These are phyloP conservation scores for Morpho helenor DNA, from an alignment of 2,888 invertebrate genomes.

Conservation along the genomic window DNA sequence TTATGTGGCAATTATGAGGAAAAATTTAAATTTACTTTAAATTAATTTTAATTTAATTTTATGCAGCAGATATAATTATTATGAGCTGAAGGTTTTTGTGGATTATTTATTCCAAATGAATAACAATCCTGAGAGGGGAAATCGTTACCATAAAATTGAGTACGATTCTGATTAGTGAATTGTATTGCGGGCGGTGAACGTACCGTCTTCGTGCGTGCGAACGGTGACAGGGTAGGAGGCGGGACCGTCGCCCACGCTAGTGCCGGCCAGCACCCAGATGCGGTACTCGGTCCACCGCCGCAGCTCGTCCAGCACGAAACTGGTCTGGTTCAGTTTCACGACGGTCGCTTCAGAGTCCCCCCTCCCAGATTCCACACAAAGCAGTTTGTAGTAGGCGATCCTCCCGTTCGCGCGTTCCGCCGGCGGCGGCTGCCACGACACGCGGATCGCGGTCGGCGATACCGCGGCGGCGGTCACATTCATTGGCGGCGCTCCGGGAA, in stretches of 20 bases:
- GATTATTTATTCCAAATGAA: neutral
- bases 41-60: no score
- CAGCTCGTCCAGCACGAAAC: conserved; percentile 91
- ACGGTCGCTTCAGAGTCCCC: conserved; percentile 91
- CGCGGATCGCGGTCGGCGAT: conserved; percentile 92
- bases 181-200: conserved; percentile 70
- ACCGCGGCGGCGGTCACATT: conserved; percentile 93
- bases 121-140: neutral
- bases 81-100: no score
- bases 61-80: no score
- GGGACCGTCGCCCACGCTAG: conserved; percentile 97
- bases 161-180: neutral
- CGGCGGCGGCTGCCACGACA: conserved; percentile 96
- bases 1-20: conserved; percentile 5
- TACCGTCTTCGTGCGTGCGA: conserved; percentile 99
- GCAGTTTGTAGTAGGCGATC: conserved; percentile 96
- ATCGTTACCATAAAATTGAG: conserved; percentile 20
- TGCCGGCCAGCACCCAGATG: conserved; percentile 97
- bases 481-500: conserved; percentile 97
- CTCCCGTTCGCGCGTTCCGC: conserved; percentile 94
- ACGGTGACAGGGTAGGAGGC: conserved; percentile 94
- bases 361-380: conserved; percentile 90
- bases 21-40: neutral
- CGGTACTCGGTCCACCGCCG: conserved; percentile 97
- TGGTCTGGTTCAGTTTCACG: conserved; percentile 88